A percentile compares a stretch with the other conserved stretches of the same genome.
phyloP scores from a whole-genome alignment of 2,797 vertebrate genomes.

The Sebastes hubbsi region DNA sequence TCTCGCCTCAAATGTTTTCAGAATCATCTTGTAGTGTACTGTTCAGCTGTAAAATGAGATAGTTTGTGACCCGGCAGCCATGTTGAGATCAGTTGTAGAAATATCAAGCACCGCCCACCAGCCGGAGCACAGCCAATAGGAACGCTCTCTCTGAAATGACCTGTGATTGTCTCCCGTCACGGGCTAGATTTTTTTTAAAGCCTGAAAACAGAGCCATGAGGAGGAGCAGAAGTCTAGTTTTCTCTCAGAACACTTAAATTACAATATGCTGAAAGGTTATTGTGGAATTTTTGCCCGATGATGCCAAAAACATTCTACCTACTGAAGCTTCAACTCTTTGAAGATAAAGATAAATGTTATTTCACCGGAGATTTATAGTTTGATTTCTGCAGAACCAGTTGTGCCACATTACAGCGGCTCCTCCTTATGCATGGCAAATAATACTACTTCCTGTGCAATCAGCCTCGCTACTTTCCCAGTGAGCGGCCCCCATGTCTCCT shows the following conservation, averaged over 20 bases:
- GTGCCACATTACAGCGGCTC: constrained; percentile 54
- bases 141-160: background rate
- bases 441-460: constrained; percentile 82
- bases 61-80: background rate
- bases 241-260: background rate
- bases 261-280: background rate
- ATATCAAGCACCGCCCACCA: background rate
- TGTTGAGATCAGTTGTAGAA: background rate
- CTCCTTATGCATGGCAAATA: constrained; percentile 68
- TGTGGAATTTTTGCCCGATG: background rate
- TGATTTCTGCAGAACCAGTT: constrained; percentile 12
- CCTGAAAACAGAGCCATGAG: too few species aligned
- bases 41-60: background rate
- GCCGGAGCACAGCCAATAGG: background rate
- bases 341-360: background rate
- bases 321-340: background rate
- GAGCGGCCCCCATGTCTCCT: constrained; percentile 75
- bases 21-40: too few species aligned
- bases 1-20: too few species aligned
- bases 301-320: background rate
- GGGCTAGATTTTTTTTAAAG: too few species aligned
- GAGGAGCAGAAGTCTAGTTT: background rate
- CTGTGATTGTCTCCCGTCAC: too few species aligned
- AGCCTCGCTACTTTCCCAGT: constrained; percentile 69
- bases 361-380: constrained; percentile 9